Conservation (phyloP, 2,797 vertebrate species). For the Girardinus metallicus region DNA sequence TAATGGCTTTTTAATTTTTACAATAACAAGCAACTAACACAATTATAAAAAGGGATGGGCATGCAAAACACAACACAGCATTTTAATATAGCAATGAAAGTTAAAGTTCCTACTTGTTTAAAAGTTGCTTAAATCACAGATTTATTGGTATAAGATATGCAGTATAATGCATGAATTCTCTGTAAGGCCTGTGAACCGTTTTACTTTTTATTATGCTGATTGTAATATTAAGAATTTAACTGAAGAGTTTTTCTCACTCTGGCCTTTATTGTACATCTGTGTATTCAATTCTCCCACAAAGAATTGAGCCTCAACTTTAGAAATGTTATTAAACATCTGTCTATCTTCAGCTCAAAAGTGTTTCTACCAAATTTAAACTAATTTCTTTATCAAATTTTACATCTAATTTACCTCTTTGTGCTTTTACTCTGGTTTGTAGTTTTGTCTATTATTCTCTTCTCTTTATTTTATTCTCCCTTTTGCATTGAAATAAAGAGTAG, state of each 20-base stretch:
- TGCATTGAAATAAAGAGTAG: conserved; percentile 22
- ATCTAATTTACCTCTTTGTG: conserved; percentile 38
- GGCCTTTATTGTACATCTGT: conserved; percentile 1
- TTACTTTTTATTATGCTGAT: not conserved
- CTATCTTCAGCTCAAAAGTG: conserved; percentile 24
- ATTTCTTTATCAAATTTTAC: conserved; percentile 38
- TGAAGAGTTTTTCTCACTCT: not conserved
- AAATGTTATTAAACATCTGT: conserved; percentile 15
- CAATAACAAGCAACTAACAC: conserved; percentile 19
- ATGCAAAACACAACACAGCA: conserved; percentile 17
- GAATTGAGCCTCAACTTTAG: not conserved
- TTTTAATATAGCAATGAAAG: conserved; percentile 6
- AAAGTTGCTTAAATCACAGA: not conserved
- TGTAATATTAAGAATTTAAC: not conserved
- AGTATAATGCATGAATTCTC: not conserved
- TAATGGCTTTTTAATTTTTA: not conserved
- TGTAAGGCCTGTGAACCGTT: not conserved
- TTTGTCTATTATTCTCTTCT: conserved; percentile 25
- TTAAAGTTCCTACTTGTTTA: not conserved
- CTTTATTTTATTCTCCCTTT: conserved; percentile 27
- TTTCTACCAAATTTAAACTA: conserved; percentile 15
- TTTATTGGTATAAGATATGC: not conserved
- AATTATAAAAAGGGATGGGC: conserved; percentile 7
- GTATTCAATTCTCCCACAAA: conserved; percentile 3
- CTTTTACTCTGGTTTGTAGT: conserved; percentile 7